Conservation (phyloP, 2,888 invertebrate genomes). For the Drosophila neutralis region DNA sequence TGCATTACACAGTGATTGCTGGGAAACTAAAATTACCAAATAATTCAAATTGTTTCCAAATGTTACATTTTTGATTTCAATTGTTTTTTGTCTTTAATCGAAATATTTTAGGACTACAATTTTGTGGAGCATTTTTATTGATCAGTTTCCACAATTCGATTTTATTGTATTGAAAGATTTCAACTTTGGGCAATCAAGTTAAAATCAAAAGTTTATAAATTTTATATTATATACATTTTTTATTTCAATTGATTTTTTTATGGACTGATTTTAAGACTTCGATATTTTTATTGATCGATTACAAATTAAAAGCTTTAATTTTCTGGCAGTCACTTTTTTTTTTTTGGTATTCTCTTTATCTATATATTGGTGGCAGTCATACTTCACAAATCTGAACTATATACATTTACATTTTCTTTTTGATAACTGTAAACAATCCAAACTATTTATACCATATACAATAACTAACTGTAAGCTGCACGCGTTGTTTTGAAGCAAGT, state of each 20-base stretch:
- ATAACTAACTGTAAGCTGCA: slow-evolving; percentile 55
- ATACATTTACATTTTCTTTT: slow-evolving; percentile 22
- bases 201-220: background rate
- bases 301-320: background rate
- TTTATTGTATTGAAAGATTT: background rate
- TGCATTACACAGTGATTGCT: slow-evolving; percentile 3
- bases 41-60: background rate
- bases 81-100: background rate
- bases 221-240: background rate
- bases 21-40: background rate
- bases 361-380: slow-evolving; percentile 31
- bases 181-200: background rate
- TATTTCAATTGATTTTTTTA: background rate
- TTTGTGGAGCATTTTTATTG: background rate
- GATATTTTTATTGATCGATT: background rate
- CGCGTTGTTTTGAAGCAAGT: slow-evolving; percentile 51
- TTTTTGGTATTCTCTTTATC: background rate
- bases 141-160: background rate
- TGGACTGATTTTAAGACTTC: background rate
- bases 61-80: background rate
- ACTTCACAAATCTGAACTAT: slow-evolving; percentile 5
- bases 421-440: slow-evolving; percentile 26
- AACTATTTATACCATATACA: slow-evolving; percentile 28
- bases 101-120: background rate
- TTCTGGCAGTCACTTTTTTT: background rate